phyloP scores from a whole-genome alignment of 2,797 vertebrate genomes.

The Sylvia borin region DNA sequence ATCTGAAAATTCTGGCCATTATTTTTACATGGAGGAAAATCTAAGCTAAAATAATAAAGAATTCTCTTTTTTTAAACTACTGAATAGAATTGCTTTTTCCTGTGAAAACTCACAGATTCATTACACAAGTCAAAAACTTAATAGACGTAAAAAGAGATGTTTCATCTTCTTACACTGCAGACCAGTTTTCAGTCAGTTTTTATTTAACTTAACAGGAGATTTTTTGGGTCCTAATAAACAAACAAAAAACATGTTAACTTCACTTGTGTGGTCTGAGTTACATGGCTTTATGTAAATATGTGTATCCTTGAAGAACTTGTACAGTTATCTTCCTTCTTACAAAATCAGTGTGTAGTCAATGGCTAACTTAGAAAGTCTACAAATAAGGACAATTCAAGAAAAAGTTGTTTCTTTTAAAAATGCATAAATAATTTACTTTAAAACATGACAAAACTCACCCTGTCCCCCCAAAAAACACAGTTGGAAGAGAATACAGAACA shows the following conservation, averaged over 20 bases:
- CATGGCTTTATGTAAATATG: neutral
- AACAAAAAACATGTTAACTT: neutral
- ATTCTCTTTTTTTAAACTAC: neutral
- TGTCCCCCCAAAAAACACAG: neutral
- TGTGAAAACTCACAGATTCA: neutral
- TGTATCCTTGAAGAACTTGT: neutral
- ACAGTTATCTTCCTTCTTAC: neutral
- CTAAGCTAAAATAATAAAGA: neutral
- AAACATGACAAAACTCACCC: conserved; percentile 32
- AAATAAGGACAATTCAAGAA: conserved; percentile 51
- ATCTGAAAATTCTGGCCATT: neutral
- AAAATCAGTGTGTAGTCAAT: neutral
- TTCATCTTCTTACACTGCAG: neutral
- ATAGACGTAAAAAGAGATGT: neutral
- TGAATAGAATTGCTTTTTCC: neutral
- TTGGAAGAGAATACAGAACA: conserved; percentile 43
- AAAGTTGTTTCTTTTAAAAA: conserved; percentile 14
- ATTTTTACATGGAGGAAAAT: neutral
- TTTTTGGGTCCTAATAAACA: neutral
- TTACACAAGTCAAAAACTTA: neutral
- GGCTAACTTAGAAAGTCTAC: conserved; percentile 20
- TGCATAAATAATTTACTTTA: conserved; percentile 50
- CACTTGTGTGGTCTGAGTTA: neutral
- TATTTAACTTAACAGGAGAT: neutral
- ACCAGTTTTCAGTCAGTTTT: neutral